Base-by-base conservation (phyloP, 2,888 invertebrate species). In the Hirtodrosophila alboralis region DNA sequence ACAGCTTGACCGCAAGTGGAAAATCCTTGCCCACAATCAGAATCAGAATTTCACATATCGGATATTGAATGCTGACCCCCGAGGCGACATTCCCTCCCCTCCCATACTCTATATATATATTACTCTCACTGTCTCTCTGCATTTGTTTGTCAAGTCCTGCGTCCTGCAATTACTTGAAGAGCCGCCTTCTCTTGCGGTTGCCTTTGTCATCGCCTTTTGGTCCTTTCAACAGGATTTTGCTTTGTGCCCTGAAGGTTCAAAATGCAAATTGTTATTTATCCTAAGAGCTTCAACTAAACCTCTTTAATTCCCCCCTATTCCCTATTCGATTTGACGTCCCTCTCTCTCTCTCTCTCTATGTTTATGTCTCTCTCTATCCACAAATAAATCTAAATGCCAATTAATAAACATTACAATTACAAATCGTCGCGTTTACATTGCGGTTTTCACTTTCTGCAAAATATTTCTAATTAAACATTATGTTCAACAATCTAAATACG, bases 401-500 rank as follows among this genome's bases (percentile, higher is more conserved):
- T 84, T 75, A 64, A 73, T 66, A 67, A 80, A 58, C 60, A 73
- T 66, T 60, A 37, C 51, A 72, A 78, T 40, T 62, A 51, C 52
- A 80, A 72, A 76, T 69, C 59, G 52, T 37, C 23, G 56, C 10
- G 40, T 67, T 78, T 76, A 53, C 45, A 48, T 67, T 83, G 76
- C 65, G 84, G 84, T 79, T 79, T 31, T 26, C 13, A 21, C 6
- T 40, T 43, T 5, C 3, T 30, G 23, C 40, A 49, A 63, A 49
- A 60, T 62, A 75, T 75, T 80, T 45, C 52, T 51, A 78, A 84
- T 78, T 69, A 80, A 70, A 64, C 63, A 58, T 61, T 60, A 54
- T 56, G 58, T 52, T 56, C 10, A 47, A 58, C 54, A 58, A 54
- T 30, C 62, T 40, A 44, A 62, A 62, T 48, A 52, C 4, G 16